Evolutionary conservation across 2,113 vertebrate species (phyloP).

Genomic region (rabbit (Oryctolagus cuniculus)): DNA sequence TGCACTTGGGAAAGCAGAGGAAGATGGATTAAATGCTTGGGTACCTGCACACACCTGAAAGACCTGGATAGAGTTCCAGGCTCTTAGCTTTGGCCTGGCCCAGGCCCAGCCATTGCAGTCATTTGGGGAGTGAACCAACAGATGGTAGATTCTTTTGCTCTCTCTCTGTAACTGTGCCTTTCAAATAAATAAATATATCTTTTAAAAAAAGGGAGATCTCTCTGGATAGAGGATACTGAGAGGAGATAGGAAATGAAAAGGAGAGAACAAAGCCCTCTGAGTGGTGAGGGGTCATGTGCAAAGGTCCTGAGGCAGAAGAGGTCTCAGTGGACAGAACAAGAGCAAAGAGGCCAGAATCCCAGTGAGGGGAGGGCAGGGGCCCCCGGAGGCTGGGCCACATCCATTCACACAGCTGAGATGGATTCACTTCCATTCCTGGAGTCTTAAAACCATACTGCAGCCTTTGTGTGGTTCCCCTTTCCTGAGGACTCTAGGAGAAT

Average conservation of each 20-base stretch:
- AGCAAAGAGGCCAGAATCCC: neutral
- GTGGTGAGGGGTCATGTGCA: accelerated
- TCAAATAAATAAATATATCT: too few relatives aligned
- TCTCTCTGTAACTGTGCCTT: too few relatives aligned
- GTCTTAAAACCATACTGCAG: neutral
- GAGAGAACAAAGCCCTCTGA: neutral
- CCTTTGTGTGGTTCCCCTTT: neutral
- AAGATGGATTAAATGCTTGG: too few relatives aligned
- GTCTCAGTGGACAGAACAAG: accelerated
- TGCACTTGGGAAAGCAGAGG: too few relatives aligned
- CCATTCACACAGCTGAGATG: neutral
- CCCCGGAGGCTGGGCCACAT: neutral
- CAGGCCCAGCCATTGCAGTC: too few relatives aligned
- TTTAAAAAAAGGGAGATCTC: neutral
- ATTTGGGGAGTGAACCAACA: too few relatives aligned
- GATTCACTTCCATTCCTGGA: neutral
- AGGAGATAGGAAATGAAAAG: neutral
- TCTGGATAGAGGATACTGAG: neutral
- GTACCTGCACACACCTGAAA: too few relatives aligned
- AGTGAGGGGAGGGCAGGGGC: neutral
- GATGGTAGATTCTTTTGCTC: too few relatives aligned
- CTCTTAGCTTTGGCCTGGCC: too few relatives aligned
- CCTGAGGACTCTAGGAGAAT: neutral
- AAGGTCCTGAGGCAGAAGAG: neutral
- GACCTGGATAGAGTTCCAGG: too few relatives aligned